Conservation (phyloP, 2,113 vertebrate genomes). For the Morone saxatilis region DNA sequence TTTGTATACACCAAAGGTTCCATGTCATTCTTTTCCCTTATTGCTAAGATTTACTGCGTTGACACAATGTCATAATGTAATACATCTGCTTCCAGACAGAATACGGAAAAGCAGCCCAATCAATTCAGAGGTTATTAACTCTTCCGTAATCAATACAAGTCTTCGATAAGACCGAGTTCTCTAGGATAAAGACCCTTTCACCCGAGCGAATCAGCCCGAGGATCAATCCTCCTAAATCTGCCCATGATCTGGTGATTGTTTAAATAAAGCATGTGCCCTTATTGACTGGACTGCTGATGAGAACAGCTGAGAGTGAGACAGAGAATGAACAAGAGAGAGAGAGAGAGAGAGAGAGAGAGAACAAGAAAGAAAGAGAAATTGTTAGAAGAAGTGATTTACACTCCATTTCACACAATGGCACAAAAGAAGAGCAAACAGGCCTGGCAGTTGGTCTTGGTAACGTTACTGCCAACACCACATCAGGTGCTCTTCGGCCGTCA, state of each 20-base stretch:
- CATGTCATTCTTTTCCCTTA: background rate
- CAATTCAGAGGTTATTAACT: constrained; percentile 40
- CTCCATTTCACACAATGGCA: constrained; percentile 31
- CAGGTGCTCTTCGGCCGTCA: constrained; percentile 23
- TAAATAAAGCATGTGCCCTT: constrained; percentile 48
- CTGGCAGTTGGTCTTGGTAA: constrained; percentile 42
- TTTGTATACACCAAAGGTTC: background rate
- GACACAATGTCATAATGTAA: background rate
- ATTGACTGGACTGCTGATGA: constrained; percentile 38
- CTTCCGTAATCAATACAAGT: constrained; percentile 51
- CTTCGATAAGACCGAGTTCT: constrained; percentile 26
- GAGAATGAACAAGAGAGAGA: background rate
- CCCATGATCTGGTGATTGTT: constrained; percentile 54
- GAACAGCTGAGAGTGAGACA: background rate
- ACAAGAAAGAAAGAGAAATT: constrained; percentile 1
- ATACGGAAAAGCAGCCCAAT: background rate
- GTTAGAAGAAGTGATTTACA: constrained; percentile 47
- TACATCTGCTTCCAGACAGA: background rate
- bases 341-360: background rate
- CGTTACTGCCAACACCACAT: constrained; percentile 23
- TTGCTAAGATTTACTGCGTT: background rate
- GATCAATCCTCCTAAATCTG: constrained; percentile 56
- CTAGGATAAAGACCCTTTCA: constrained; percentile 41
- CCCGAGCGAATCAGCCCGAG: constrained; percentile 23
- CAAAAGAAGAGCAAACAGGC: constrained; percentile 53